These are phyloP conservation scores for Phylloscopus trochiloides DNA, from an alignment of 2,113 vertebrate genomes.

Conservation along the genomic window DNA sequence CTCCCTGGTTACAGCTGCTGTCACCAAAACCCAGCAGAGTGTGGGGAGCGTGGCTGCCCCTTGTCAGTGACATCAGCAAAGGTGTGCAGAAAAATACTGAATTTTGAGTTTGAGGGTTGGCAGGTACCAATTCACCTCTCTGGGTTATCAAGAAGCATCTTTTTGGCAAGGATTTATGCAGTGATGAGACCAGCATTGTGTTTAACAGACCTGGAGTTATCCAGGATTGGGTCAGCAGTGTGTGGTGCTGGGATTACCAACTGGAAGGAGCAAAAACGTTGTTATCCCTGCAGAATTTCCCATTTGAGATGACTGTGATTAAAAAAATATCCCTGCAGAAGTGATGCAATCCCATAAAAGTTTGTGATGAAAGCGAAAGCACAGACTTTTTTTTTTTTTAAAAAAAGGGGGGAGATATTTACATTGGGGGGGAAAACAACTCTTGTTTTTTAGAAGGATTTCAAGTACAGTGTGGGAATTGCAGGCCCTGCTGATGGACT, in stretches of 20 bases:
- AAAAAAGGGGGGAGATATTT: not conserved
- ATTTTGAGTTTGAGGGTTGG: too few relatives aligned
- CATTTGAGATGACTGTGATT: not conserved
- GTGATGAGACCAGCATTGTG: not conserved
- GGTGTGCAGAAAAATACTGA: not conserved
- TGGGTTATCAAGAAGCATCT: not conserved
- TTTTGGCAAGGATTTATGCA: not conserved
- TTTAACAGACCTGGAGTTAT: not conserved
- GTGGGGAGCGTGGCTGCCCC: not conserved
- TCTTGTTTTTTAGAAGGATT: not conserved
- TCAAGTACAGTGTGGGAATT: not conserved
- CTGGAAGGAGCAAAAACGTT: rapidly evolving
- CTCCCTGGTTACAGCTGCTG: not conserved
- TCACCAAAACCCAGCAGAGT: not conserved
- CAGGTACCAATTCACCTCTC: not conserved
- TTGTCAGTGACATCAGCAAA: not conserved
- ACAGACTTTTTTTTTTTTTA: not conserved
- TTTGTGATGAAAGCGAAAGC: not conserved
- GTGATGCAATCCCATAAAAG: not conserved
- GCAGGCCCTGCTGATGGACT: not conserved
- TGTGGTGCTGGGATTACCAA: not conserved
- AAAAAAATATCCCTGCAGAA: not conserved
- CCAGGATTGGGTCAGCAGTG: not conserved
- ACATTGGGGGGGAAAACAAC: not conserved
- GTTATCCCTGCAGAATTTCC: not conserved